phyloP scores from a whole-genome alignment of 2,113 vertebrate species.

The Phyllostomus hastatus region DNA sequence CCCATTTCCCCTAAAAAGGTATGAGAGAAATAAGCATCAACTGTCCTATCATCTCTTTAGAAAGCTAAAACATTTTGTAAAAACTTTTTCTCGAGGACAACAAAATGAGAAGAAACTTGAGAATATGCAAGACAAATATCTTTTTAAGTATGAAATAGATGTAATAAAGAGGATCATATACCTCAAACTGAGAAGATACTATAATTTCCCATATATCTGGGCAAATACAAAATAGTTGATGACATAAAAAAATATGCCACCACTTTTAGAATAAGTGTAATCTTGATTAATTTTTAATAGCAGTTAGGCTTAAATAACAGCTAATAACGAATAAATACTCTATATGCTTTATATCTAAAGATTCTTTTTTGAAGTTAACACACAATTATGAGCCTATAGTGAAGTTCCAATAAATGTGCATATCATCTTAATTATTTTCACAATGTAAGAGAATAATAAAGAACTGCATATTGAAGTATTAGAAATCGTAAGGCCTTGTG shows the following conservation, averaged over 20 bases:
- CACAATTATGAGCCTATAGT: not conserved
- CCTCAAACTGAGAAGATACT: not conserved
- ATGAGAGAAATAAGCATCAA: not conserved
- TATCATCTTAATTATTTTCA: not conserved
- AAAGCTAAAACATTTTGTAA: not conserved
- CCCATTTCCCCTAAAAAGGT: not conserved
- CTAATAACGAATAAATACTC: not conserved
- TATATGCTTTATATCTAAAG: not conserved
- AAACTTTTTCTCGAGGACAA: not conserved
- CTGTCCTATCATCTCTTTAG: not conserved
- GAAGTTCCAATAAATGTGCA: not conserved
- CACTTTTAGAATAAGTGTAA: not conserved
- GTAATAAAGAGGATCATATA: not conserved
- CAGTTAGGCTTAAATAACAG: not conserved
- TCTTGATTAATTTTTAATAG: not conserved
- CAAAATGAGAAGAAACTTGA: slow-evolving; percentile 12
- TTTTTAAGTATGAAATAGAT: not conserved
- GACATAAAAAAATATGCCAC: not conserved
- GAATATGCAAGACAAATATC: not conserved
- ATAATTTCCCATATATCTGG: not conserved
- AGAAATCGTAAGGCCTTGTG: not conserved
- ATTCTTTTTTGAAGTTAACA: not conserved
- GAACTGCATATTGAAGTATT: not conserved
- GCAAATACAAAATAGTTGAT: not conserved
- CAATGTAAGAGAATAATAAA: not conserved